phyloP scores from a whole-genome alignment of 2,113 vertebrate genomes.

The Odocoileus virginianus region DNA sequence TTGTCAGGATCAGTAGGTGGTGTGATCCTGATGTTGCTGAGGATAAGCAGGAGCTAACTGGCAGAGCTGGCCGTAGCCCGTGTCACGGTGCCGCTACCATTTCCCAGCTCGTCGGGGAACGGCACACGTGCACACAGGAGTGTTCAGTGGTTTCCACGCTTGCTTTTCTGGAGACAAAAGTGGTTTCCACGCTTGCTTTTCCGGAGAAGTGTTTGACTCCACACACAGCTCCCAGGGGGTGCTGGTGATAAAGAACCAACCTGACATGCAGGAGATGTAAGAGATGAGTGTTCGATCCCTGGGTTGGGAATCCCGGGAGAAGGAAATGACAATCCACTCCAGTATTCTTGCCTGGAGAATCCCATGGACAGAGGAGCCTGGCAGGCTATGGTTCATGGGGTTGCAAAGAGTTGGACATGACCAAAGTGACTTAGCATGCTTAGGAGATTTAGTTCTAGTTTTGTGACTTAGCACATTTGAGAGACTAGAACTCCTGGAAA shows the following conservation, averaged over 20 bases:
- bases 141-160: background rate
- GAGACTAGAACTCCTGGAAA: background rate
- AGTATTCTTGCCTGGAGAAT: background rate
- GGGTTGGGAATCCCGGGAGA: background rate
- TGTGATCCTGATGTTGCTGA: background rate
- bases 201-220: background rate
- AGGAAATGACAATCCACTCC: background rate
- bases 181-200: background rate
- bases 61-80: background rate
- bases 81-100: background rate
- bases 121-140: background rate
- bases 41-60: background rate
- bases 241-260: background rate
- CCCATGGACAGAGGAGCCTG: background rate
- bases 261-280: background rate
- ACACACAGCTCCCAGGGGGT: background rate
- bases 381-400: background rate
- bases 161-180: background rate
- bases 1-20: background rate
- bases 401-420: fast-evolving
- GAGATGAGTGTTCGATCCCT: background rate
- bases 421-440: background rate
- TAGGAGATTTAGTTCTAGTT: background rate
- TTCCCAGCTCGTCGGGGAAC: background rate
- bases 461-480: background rate